These are phyloP conservation scores for Mayetiola destructor DNA, from an alignment of 2,888 invertebrate genomes.

Conservation along the genomic window DNA sequence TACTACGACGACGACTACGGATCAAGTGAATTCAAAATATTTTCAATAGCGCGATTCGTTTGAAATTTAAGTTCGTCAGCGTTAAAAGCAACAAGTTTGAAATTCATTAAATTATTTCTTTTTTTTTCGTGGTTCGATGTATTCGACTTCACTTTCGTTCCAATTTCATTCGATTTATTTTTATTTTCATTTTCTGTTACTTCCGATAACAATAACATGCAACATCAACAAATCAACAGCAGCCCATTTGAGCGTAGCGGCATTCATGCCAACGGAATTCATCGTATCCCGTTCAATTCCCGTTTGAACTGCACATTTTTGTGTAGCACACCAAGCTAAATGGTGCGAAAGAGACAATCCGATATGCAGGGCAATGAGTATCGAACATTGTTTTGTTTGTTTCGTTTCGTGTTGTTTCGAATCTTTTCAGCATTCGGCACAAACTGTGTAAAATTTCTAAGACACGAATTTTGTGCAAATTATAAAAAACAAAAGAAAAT, in stretches of 20 bases:
- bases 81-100: slow-evolving; percentile 12
- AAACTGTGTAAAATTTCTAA: not conserved
- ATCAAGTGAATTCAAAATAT: too few species aligned
- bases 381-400: too few species aligned
- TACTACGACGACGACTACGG: too few species aligned
- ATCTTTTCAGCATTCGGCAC: not conserved
- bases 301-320: slow-evolving; percentile 2
- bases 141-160: too few species aligned
- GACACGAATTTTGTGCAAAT: not conserved
- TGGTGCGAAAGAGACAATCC: not conserved
- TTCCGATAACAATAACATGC: not conserved
- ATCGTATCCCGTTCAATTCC: too few species aligned
- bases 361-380: too few species aligned
- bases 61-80: too few species aligned
- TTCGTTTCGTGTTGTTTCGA: too few species aligned
- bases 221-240: too few species aligned
- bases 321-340: not conserved
- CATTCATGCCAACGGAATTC: not conserved
- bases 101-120: not conserved
- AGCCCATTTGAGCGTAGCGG: not conserved
- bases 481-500: not conserved
- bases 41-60: too few species aligned
- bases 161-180: not conserved
- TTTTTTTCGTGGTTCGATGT: not conserved
- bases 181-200: not conserved